Conservation (phyloP, 1,140 invertebrate species). For the Diabrotica virgifera region DNA sequence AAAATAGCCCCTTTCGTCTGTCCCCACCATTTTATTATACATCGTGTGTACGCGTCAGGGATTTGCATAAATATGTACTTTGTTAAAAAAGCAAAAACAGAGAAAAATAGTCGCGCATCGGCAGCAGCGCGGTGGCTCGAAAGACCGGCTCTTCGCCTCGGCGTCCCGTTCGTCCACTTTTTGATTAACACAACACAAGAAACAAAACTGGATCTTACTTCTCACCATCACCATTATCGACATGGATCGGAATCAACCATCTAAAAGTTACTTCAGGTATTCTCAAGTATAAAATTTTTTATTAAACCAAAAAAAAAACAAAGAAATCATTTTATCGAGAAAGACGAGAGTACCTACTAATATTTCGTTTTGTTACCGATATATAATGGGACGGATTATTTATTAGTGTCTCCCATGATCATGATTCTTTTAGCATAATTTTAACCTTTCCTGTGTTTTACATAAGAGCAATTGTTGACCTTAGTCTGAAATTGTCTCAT, state of each 20-base stretch:
- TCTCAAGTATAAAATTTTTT: too few relatives aligned
- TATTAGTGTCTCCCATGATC: too few relatives aligned
- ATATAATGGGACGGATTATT: too few relatives aligned
- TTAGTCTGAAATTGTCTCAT: too few relatives aligned
- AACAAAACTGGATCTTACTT: constrained; percentile 13
- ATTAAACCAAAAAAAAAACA: too few relatives aligned
- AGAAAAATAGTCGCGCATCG: constrained; percentile 7
- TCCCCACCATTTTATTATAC: constrained; percentile 8
- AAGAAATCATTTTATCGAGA: too few relatives aligned
- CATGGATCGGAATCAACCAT: not conserved
- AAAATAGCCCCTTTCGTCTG: not conserved
- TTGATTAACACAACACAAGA: constrained; percentile 15
- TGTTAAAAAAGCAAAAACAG: constrained; percentile 13
- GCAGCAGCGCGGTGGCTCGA: not conserved
- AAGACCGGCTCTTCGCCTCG: not conserved
- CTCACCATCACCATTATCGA: not conserved
- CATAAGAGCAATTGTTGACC: too few relatives aligned
- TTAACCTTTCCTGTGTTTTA: too few relatives aligned
- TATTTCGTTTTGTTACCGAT: too few relatives aligned
- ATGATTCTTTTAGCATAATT: too few relatives aligned
- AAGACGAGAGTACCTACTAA: too few relatives aligned
- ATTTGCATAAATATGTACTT: constrained; percentile 18
- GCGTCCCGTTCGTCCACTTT: constrained; percentile 7
- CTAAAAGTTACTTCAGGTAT: not conserved
- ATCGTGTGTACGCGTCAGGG: constrained; percentile 3